phyloP scores from a whole-genome alignment of 2,888 invertebrate genomes.

The Yponomeuta sedellus region DNA sequence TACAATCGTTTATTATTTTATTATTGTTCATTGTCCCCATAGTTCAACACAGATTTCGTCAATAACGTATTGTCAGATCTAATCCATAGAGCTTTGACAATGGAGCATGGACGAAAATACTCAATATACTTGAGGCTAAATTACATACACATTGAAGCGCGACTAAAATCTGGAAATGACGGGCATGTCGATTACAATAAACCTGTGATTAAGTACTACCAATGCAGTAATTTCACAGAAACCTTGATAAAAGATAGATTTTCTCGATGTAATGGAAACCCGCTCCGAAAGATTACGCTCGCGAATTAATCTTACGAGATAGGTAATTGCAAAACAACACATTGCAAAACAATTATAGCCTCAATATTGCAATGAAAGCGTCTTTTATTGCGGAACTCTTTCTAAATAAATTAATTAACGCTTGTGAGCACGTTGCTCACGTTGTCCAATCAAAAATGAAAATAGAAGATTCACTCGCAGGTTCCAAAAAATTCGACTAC shows the following conservation, averaged over 20 bases:
- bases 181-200: no score
- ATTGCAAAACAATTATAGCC: not conserved
- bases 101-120: not conserved
- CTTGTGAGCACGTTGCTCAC: not conserved
- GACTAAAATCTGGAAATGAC: no score
- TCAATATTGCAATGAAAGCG: not conserved
- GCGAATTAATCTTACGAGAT: no score
- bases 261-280: no score
- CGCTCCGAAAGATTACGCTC: no score
- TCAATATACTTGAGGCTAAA: no score
- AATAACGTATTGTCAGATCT: not conserved
- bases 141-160: no score
- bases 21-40: not conserved
- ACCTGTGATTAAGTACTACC: no score
- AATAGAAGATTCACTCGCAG: not conserved
- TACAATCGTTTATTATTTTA: not conserved
- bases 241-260: no score
- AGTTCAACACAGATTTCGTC: not conserved
- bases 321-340: no score
- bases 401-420: conserved; percentile 1
- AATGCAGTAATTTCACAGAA: no score
- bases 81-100: not conserved
- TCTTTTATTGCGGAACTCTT: not conserved
- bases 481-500: no score
- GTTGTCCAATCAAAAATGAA: not conserved